Conservation (phyloP, 2,113 vertebrate species). For the Jaculus jaculus region DNA sequence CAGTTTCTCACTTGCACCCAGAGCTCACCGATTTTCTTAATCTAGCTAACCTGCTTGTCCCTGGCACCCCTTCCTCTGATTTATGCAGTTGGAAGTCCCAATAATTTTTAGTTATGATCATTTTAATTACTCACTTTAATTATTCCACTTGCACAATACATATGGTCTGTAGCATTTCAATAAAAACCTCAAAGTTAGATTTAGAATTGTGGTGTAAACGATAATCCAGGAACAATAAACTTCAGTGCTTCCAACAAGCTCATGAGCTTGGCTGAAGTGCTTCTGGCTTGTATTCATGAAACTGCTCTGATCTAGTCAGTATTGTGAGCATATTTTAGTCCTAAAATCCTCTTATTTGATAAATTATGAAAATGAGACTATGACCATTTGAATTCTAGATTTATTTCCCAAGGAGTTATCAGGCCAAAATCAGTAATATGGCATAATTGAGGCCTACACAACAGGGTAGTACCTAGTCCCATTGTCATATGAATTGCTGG, state of each 20-base stretch:
- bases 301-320: not conserved
- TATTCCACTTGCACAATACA: not conserved
- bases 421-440: not conserved
- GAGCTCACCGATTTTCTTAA: no score
- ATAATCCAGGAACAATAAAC: not conserved
- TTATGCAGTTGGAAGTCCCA: not conserved
- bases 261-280: not conserved
- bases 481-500: not conserved
- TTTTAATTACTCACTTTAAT: not conserved
- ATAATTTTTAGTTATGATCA: not conserved
- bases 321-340: not conserved
- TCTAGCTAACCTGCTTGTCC: no score
- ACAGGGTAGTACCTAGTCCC: accelerated
- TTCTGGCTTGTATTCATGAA: not conserved
- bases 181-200: conserved; percentile 14
- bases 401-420: not conserved
- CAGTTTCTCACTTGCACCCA: no score
- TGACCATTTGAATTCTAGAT: not conserved
- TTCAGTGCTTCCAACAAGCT: not conserved
- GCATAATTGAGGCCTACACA: not conserved
- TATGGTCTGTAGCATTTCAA: not conserved
- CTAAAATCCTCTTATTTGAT: not conserved
- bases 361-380: not conserved
- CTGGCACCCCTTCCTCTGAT: no score
- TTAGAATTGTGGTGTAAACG: not conserved